Evolutionary conservation across 2,888 invertebrate species (phyloP).

Genomic region (Microplitis manilae): DNA sequence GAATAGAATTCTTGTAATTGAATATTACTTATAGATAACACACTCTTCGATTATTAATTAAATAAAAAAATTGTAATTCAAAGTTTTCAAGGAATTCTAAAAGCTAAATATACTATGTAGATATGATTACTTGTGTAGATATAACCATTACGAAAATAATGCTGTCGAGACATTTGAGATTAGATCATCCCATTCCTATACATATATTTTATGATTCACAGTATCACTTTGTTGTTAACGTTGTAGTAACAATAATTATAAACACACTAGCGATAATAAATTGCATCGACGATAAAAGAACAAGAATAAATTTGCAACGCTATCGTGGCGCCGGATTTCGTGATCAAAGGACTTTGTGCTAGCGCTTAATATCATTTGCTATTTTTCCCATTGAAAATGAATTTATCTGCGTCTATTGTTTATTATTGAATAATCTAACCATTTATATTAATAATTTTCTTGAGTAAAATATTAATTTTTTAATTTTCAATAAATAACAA

Average conservation of each 20-base stretch:
- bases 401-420: not conserved
- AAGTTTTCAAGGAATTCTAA: not conserved
- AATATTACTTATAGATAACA: not conserved
- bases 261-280: slow-evolving; percentile 13
- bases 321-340: slow-evolving; percentile 17
- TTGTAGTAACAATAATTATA: not conserved
- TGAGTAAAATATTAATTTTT: not conserved
- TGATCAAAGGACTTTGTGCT: slow-evolving; percentile 23
- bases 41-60: not conserved
- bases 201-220: slow-evolving; percentile 15
- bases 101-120: not conserved
- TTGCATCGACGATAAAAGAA: slow-evolving; percentile 17
- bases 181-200: not conserved
- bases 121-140: not conserved
- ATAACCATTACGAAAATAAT: not conserved
- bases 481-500: not conserved
- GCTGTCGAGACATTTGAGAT: not conserved
- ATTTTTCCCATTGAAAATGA: not conserved
- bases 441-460: not conserved
- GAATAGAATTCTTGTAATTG: no score
- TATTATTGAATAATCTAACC: slow-evolving; percentile 3
- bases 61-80: not conserved
- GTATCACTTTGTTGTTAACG: not conserved
- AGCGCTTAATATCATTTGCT: not conserved
- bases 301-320: slow-evolving; percentile 26